These are phyloP conservation scores for Cheirogaleus medius DNA, from an alignment of 2,113 vertebrate genomes.

Conservation along the genomic window DNA sequence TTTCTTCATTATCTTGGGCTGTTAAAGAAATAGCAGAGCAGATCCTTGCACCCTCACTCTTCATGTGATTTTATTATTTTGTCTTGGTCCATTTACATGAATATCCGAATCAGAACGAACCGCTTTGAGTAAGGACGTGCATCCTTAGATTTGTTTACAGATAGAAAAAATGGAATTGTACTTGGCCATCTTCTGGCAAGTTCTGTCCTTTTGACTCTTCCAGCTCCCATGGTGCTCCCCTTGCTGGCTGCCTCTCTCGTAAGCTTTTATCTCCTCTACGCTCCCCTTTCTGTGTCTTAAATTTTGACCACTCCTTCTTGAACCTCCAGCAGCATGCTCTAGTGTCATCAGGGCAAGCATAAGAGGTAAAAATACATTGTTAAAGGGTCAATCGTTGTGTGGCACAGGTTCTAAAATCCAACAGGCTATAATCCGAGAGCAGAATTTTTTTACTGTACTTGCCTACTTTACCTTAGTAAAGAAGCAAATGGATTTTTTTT, in stretches of 20 bases:
- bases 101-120: background rate
- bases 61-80: background rate
- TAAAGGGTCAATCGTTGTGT: accelerated
- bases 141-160: background rate
- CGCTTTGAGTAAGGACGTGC: background rate
- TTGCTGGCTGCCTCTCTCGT: background rate
- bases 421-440: accelerated
- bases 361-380: background rate
- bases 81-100: background rate
- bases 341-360: background rate
- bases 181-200: background rate
- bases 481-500: background rate
- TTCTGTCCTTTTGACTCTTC: background rate
- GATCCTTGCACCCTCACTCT: accelerated
- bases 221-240: accelerated
- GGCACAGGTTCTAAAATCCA: too few species aligned
- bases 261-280: background rate
- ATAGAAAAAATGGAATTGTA: background rate
- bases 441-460: background rate
- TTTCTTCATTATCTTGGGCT: background rate
- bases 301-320: background rate
- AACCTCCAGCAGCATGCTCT: background rate
- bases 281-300: background rate
- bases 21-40: background rate
- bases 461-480: background rate